Base-by-base conservation (phyloP, 2,888 invertebrate genomes). In the Osmoderma eremita region DNA sequence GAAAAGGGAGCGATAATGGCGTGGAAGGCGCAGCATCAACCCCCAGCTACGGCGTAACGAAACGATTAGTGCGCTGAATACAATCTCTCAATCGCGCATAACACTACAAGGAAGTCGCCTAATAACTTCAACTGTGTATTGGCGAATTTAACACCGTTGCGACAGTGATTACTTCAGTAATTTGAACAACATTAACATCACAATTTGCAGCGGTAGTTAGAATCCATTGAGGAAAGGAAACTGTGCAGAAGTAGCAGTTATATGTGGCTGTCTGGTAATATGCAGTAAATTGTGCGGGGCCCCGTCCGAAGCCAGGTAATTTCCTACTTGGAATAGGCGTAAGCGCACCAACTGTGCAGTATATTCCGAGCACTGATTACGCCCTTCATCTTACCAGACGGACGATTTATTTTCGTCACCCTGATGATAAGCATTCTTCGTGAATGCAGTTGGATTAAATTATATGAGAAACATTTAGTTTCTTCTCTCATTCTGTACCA, bases 201-300 rank as follows among this genome's bases (percentile, higher is more conserved):
- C 71, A 70, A 71, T 71, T 71, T 71, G 72, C 71, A 72, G 69
- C 64, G 71, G 69, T 71, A 72, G 71, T 72, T 71, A 72, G 65
- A 68, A 66, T 69, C 69, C 67, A 73, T 73, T 73, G 69, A 73
- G 64, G 67, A 54, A 42, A 49, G 69, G 65, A 69, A 69, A 65
- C 65, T 42, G 69, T 61, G 62, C 66, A 67, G 65, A 65, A 69
- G 62, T 67, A 69, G 54, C 62, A 64, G 69, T 69, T 69, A 65
- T 69, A 67, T 67, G 66, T 48, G 69, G 63, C 63, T 65, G 50
- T 20, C 74, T 73, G 72, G 78, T 80, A 81, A 80, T 81, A 80
- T 81, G 80, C 80, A 81, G 80, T 81, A 81, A 81, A 81, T 80
- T 80, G 79, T 79, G 75, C 73, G 75, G 68, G 69, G 49, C 69